Evolutionary conservation across 2,888 invertebrate genomes (phyloP).

Genomic region (Geotrupes spiniger): DNA sequence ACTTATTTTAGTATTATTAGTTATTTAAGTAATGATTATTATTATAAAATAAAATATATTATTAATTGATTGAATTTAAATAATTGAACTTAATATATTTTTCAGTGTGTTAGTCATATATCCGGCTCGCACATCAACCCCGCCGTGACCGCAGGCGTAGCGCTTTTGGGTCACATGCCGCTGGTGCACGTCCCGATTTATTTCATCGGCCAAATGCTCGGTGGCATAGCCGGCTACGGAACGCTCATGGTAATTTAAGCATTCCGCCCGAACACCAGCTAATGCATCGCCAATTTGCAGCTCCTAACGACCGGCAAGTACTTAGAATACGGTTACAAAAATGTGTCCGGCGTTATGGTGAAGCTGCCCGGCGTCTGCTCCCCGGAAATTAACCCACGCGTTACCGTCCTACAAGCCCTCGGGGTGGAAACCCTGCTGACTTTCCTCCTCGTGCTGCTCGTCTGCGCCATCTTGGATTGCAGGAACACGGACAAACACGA

Average conservation of each 20-base stretch:
- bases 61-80: too few relatives aligned
- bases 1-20: too few relatives aligned
- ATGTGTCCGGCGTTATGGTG: not conserved
- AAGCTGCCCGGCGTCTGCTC: constrained; percentile 36
- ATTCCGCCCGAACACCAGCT: not conserved
- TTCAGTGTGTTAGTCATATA: constrained; percentile 73
- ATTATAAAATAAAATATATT: too few relatives aligned
- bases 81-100: too few relatives aligned
- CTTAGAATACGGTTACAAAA: constrained; percentile 4
- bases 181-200: constrained; percentile 59
- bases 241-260: constrained; percentile 57
- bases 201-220: constrained; percentile 63
- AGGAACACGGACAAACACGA: constrained; percentile 64
- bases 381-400: constrained; percentile 31
- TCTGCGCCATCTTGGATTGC: constrained; percentile 72
- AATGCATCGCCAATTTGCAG: constrained; percentile 25
- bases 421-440: constrained; percentile 66
- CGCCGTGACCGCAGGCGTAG: constrained; percentile 67
- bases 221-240: constrained; percentile 68
- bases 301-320: constrained; percentile 32
- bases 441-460: constrained; percentile 61
- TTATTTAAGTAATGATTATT: too few relatives aligned
- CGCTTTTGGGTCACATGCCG: constrained; percentile 59
- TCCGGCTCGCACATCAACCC: constrained; percentile 79
- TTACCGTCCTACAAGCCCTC: constrained; percentile 54